Percentiles rank a stretch among this genome's conserved stretches.
Evolutionary conservation across 30 jellyfish, hydroid and myxozoan genomes (phyloP).

Genomic region (Aurelia aurita): DNA sequence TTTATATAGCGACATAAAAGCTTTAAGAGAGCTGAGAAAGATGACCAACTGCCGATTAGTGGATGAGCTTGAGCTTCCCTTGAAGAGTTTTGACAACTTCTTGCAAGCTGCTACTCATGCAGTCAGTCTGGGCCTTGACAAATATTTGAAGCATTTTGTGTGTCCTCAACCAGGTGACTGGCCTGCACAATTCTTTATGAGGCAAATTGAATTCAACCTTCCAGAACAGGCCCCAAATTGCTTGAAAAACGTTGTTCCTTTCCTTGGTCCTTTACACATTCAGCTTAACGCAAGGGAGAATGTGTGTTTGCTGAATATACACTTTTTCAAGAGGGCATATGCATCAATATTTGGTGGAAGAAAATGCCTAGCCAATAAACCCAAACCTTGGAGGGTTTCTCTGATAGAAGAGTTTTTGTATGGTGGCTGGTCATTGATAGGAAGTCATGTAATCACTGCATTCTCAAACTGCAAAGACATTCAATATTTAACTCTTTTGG

Average conservation of each 20-base stretch:
- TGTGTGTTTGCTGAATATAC: slow-evolving; percentile 18
- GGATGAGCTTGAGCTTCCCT: slow-evolving; percentile 38
- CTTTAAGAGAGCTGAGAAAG: slow-evolving; percentile 11
- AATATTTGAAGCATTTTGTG: neutral
- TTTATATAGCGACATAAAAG: too few species aligned
- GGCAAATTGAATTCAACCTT: slow-evolving; percentile 17
- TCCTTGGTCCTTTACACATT: slow-evolving; percentile 22
- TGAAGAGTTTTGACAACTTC: slow-evolving; percentile 20
- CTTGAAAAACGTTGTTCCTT: slow-evolving; percentile 15
- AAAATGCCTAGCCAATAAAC: slow-evolving; percentile 31
- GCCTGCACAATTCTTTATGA: slow-evolving; percentile 40
- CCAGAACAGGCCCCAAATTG: slow-evolving; percentile 6
- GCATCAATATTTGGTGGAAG: slow-evolving; percentile 17
- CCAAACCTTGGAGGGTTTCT: slow-evolving; percentile 32
- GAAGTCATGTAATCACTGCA: slow-evolving; percentile 2
- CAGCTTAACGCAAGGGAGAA: slow-evolving; percentile 25
- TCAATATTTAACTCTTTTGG: slow-evolving; percentile 16
- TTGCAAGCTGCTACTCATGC: slow-evolving; percentile 42
- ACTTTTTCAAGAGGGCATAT: slow-evolving; percentile 16
- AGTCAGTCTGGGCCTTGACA: slow-evolving; percentile 5
- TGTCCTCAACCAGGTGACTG: slow-evolving; percentile 52
- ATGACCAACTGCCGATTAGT: slow-evolving; percentile 16
- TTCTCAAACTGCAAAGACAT: slow-evolving; percentile 29
- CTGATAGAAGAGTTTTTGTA: slow-evolving; percentile 25
- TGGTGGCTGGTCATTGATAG: slow-evolving; percentile 26